Evolutionary conservation across 2,797 vertebrate species (phyloP).

Genomic region (Hapalemur alaotrensis): DNA sequence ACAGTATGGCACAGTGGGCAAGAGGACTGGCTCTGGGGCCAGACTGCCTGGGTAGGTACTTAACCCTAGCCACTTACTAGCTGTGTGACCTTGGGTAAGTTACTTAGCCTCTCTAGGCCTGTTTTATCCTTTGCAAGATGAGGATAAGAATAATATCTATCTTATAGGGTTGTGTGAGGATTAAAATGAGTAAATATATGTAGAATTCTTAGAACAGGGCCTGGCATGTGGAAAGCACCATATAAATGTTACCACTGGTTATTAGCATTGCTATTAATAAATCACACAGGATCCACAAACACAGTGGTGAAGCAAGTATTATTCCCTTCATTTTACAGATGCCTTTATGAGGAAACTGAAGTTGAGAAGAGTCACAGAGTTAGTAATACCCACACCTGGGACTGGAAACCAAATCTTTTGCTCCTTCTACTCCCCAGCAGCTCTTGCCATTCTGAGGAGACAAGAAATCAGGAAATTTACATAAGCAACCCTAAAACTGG

Average conservation of each 20-base stretch:
- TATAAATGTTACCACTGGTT: neutral
- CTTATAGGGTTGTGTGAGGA: neutral
- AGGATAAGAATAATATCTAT: neutral
- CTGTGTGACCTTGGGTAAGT: neutral
- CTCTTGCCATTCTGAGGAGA: neutral
- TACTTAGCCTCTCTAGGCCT: neutral
- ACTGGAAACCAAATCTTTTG: neutral
- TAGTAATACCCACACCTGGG: neutral
- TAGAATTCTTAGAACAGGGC: neutral
- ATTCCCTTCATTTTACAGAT: conserved; percentile 64
- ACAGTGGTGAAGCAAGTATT: neutral
- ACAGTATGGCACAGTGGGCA: neutral
- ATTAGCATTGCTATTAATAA: neutral
- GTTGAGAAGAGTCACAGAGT: conserved; percentile 16
- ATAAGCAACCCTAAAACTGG: neutral
- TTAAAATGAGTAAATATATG: neutral
- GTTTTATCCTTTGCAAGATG: neutral
- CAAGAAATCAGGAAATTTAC: conserved; percentile 10
- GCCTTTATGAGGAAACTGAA: conserved; percentile 23
- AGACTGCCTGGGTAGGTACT: neutral
- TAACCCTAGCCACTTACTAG: neutral
- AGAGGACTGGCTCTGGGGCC: neutral
- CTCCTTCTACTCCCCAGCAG: neutral
- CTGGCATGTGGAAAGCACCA: neutral
- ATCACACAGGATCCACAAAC: neutral